Evolutionary conservation across 2,888 invertebrate species (phyloP), one percentile per base, ranked within the genome.

Genomic region (Ochropacha duplaris): DNA sequence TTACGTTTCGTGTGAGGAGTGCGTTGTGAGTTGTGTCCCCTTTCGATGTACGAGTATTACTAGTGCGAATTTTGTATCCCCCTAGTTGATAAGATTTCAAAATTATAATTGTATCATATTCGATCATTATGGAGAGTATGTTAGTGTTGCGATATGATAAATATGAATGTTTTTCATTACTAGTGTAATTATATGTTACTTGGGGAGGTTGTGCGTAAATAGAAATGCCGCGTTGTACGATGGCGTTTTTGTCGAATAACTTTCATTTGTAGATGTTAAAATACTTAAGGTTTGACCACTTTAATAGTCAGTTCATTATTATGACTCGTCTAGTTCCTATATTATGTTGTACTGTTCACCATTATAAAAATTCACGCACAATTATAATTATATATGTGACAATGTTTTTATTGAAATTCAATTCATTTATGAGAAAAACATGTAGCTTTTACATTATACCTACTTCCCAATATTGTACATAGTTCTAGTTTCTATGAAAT

Each of bases 11-110:
- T 76, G 72, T 74, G 69, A 68, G 74, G 64, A n/a, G n/a, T n/a
- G n/a, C n/a, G 24, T 2, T 78, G 73, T 71, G 76, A 69, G 76
- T 78, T 68, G 71, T 71, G 72, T 67, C 65, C 61, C 67, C 16
- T 61, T 71, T 81, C 74, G 75, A 75, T 79, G 82, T 84, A 83
- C 73, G 90, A 91, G 90, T 91, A 91, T 91, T 90, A 88, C 84
- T 90, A 91, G 88, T 84, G 84, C 84, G 88, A 88, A 87, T 88
- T 91, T 91, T 90, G 85, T 91, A 91, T 90, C 88, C 87, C 50
- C 83, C 79, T 78, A 88, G 87, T 12, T 24, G 11, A 85, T 91
- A 90, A 91, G 90, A 71, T 87, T 90, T 88, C 88, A 80, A 90
- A 91, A 90, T 90, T 88, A 83, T 88, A 78, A 86, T 84, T 88